A percentile compares a stretch with the other conserved stretches of the same genome.
phyloP scores from a whole-genome alignment of 2,888 invertebrate species.

The Nephrotoma flavescens region DNA sequence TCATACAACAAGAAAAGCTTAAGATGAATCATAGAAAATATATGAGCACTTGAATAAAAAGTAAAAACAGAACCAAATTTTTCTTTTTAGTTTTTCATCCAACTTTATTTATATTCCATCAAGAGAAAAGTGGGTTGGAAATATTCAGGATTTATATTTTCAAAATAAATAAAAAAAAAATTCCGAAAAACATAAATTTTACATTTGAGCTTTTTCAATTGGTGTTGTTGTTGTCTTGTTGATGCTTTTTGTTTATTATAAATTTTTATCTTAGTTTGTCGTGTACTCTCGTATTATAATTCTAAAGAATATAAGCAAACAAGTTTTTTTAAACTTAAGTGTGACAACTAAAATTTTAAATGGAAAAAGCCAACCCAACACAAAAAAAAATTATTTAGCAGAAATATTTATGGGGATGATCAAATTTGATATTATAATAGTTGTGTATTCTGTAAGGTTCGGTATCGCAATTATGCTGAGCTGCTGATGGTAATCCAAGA shows the following conservation, averaged over 20 bases:
- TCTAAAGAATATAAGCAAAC: not conserved
- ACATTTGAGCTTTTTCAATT: not conserved
- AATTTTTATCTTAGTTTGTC: not conserved
- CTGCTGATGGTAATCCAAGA: too few relatives aligned
- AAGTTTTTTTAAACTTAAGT: not conserved
- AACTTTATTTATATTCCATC: not conserved
- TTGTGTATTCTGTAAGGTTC: not conserved
- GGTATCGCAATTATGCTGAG: too few relatives aligned
- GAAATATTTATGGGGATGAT: not conserved
- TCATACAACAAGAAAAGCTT: not conserved
- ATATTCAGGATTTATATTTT: not conserved
- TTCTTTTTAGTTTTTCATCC: not conserved
- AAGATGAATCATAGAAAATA: not conserved
- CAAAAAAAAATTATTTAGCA: not conserved
- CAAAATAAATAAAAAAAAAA: not conserved
- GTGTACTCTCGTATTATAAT: not conserved
- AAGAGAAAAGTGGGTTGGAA: not conserved
- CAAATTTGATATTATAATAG: not conserved
- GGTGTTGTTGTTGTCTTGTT: not conserved
- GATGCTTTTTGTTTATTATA: not conserved
- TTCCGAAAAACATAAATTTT: not conserved
- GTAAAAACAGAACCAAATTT: not conserved
- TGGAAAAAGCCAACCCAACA: not conserved
- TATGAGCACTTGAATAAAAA: not conserved
- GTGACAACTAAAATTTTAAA: not conserved